phyloP scores from a whole-genome alignment of 2,888 invertebrate genomes.

The Chirona hameri region DNA sequence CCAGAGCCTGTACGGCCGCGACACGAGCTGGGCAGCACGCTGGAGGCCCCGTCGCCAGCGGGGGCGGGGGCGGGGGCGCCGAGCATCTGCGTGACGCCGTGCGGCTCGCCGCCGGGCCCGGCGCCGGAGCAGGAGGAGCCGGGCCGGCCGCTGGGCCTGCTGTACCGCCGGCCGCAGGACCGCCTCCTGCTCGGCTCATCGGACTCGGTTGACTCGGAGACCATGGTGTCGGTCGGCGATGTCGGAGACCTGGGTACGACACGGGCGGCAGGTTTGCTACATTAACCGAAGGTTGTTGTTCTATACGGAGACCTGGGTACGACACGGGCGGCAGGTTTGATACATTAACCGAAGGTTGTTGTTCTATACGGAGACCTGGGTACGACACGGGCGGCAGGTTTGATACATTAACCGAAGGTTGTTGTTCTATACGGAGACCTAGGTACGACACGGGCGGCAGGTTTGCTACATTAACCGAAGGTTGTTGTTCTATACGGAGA shows the following conservation, averaged over 20 bases:
- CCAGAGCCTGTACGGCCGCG: not conserved
- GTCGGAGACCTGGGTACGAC: slow-evolving; percentile 12
- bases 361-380: too few species aligned
- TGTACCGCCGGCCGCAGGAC: not conserved
- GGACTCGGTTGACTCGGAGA: not conserved
- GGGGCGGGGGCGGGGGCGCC: not conserved
- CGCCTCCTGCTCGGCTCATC: not conserved
- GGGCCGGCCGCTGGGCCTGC: not conserved
- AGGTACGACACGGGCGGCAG: too few species aligned
- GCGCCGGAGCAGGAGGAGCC: not conserved
- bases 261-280: too few species aligned
- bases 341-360: too few species aligned
- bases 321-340: too few species aligned
- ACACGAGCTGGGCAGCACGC: not conserved
- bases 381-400: too few species aligned
- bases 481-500: too few species aligned
- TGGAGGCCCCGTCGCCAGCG: not conserved
- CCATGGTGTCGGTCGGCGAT: not conserved
- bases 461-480: too few species aligned
- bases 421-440: too few species aligned
- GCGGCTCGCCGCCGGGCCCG: not conserved
- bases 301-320: too few species aligned
- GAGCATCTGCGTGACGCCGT: slow-evolving; percentile 13
- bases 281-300: too few species aligned
- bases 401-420: too few species aligned